Evolutionary conservation across 2,113 vertebrate genomes (phyloP), one percentile per base, ranked within the genome.

Genomic region (Phylloscopus whistleri): DNA sequence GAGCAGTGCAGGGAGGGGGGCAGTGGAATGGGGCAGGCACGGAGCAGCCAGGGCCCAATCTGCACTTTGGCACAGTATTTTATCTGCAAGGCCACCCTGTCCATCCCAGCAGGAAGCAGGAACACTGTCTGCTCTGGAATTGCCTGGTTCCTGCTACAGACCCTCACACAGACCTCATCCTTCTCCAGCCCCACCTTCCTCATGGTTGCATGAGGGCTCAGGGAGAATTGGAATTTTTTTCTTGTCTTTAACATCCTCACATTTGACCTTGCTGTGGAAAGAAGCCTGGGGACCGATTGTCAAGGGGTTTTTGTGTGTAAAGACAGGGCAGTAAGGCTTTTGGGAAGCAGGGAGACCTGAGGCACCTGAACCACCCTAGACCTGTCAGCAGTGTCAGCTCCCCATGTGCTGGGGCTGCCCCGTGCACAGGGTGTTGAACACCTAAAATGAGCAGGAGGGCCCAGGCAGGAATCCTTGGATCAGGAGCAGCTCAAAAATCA

Each of bases 341-440:
- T 6, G 35, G 18, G 68, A n/a, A 84, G 53, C 22, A 55, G 10
- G 0, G 19, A 56, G 48, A 3, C 37, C 16, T 17, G 5, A 43
- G 87, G 77, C 52, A 28, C 35, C 52, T 18, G 11, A 81, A 20
- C 44, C 55, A 10, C 9, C 18, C 8, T 10, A 27, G 72, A 18
- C 6, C 13, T n/a, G 30, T 22, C 80, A 58, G 60, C 80, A 58
- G 21, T 3, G 18, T 2, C 87, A 14, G 17, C 84, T 8, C 17
- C 5, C 48, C 26, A 22, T 1, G 41, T 49, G 63, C 75, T 21
- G 19, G 30, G 5, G 16, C 27, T 11, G 30, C 26, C 18, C 63
- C 0, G 0, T 1, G 51, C 46, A 28, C 8, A 2, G 39, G 0
- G 22, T 4, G 13, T 0, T 6, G 24, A 48, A 67, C 76, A 24